phyloP scores from a whole-genome alignment of 2,113 vertebrate genomes.

The Nicator chloris region DNA sequence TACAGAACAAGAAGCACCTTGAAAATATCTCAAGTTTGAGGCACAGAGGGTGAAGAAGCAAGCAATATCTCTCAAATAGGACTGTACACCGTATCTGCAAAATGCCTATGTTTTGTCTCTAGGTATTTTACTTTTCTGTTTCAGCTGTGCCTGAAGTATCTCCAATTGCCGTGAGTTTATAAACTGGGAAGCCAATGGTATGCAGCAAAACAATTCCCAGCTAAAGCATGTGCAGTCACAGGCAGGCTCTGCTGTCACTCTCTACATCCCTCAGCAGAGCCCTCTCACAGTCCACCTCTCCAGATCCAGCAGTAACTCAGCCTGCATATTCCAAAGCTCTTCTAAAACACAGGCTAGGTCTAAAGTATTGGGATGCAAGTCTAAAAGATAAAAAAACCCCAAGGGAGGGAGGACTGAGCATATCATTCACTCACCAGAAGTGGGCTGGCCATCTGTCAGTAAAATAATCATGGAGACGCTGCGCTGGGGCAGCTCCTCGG shows the following conservation, averaged over 20 bases:
- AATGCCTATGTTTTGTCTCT: neutral
- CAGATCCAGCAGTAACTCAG: neutral
- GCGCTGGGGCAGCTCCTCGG: conserved; percentile 48
- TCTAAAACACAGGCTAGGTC: neutral
- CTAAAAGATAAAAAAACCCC: neutral
- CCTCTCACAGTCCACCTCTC: neutral
- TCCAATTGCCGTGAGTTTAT: neutral
- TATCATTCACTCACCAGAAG: conserved; percentile 70
- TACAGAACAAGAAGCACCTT: neutral
- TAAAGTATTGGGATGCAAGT: neutral
- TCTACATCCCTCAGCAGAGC: neutral
- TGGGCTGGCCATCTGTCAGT: conserved; percentile 91
- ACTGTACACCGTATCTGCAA: neutral
- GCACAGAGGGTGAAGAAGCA: neutral
- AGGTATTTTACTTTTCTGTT: neutral
- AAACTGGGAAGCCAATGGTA: neutral
- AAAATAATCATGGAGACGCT: conserved; percentile 86
- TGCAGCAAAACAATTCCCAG: neutral
- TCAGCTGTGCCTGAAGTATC: neutral
- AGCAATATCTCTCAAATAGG: neutral
- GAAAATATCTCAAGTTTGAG: neutral
- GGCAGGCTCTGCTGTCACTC: neutral
- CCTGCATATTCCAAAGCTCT: neutral
- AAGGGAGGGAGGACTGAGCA: neutral
- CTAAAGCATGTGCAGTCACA: neutral